Conservation (phyloP, 2,113 vertebrate genomes). For the Sphyrna mokarran region DNA sequence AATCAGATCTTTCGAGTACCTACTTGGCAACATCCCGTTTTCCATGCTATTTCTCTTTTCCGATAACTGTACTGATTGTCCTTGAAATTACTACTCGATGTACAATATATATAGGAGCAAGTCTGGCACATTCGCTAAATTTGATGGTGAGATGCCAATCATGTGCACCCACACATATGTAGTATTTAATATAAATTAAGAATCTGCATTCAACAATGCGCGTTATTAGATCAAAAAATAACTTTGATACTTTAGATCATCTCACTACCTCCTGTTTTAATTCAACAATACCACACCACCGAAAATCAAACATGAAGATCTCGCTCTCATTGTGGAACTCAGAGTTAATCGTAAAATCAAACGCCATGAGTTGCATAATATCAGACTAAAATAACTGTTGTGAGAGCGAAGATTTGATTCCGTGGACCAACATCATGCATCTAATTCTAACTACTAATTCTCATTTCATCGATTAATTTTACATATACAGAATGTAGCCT, state of each 20-base stretch:
- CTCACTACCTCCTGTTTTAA: not conserved
- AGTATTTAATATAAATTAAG: not conserved
- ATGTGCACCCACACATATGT: not conserved
- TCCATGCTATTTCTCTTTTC: not conserved
- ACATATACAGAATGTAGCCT: too few species aligned
- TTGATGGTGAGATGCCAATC: not conserved
- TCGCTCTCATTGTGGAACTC: not conserved
- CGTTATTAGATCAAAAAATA: not conserved
- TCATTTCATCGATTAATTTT: not conserved
- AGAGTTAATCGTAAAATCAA: not conserved
- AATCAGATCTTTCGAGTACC: not conserved
- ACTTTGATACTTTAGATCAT: not conserved
- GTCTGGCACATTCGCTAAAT: not conserved
- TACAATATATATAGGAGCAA: not conserved
- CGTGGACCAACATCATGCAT: not conserved
- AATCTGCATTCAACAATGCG: not conserved
- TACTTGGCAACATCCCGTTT: not conserved
- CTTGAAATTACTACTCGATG: not conserved
- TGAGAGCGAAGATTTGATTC: not conserved
- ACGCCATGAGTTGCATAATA: not conserved
- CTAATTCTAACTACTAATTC: not conserved
- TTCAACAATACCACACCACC: not conserved
- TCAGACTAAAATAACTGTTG: not conserved
- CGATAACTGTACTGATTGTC: not conserved
- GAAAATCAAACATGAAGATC: not conserved